phyloP scores from a whole-genome alignment of 2,113 vertebrate genomes.

The Perccottus glenii region DNA sequence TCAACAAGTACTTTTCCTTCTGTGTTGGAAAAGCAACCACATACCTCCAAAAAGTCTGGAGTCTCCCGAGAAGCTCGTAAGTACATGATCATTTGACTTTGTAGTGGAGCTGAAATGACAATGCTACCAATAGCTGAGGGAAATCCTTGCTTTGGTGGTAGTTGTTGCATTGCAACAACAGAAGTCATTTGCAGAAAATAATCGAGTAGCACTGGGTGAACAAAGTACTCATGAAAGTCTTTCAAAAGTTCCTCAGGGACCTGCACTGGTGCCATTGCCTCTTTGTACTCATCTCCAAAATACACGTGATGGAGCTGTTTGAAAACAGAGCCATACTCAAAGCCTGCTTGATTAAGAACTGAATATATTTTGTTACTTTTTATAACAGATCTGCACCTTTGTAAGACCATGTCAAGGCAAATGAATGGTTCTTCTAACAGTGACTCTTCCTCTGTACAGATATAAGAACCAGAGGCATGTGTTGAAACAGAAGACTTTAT shows the following conservation, averaged over 20 bases:
- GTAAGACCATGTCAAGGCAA: slow-evolving; percentile 67
- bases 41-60: slow-evolving; percentile 80
- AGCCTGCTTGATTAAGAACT: slow-evolving; percentile 76
- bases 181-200: slow-evolving; percentile 85
- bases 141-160: slow-evolving; percentile 70
- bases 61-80: slow-evolving; percentile 75
- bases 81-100: slow-evolving; percentile 86
- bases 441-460: slow-evolving; percentile 24
- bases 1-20: slow-evolving; percentile 81
- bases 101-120: slow-evolving; percentile 72
- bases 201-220: slow-evolving; percentile 87
- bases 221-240: slow-evolving; percentile 79
- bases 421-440: slow-evolving; percentile 77
- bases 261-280: slow-evolving; percentile 80
- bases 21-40: slow-evolving; percentile 84
- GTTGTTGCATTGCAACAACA: slow-evolving; percentile 58
- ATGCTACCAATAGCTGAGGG: slow-evolving; percentile 83
- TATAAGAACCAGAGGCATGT: slow-evolving; percentile 80
- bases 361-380: slow-evolving; percentile 76
- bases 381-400: slow-evolving; percentile 77
- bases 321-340: slow-evolving; percentile 83
- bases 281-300: slow-evolving; percentile 82
- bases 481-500: slow-evolving; percentile 75
- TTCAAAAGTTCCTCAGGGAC: slow-evolving; percentile 71
- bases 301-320: slow-evolving; percentile 79